Base-by-base conservation (phyloP, 1,140 invertebrate genomes). In the Anthonomus grandis region DNA sequence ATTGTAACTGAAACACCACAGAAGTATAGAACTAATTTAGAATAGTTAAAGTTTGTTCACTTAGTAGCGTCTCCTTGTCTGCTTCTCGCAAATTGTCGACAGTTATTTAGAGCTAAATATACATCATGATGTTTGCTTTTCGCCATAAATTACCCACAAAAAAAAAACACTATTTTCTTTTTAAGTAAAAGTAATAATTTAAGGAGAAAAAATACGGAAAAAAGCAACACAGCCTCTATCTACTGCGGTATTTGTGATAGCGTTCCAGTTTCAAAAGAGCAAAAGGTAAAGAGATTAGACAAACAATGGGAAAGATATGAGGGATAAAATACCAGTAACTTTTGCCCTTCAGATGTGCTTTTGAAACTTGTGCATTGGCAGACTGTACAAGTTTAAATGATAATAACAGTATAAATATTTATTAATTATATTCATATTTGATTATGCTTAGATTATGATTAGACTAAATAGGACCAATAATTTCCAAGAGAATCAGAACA, bases 231-330 rank as follows among this genome's bases (percentile, higher is more conserved):
- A 27, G 18, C 45, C 24, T 50, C 25, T 52, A 52, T 52, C 42
- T 52, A 41, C 42, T 51, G 49, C 36, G n/a, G 37, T 52, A 41
- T 24, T 39, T 52, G 21, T 41, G 21, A 52, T 24, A 38, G 25
- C 49, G 37, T 38, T 52, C 31, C 37, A 41, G 42, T 19, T 25
- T 41, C 49, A 52, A 52, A 52, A 41, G 49, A 52, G 49, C 49
- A 52, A 41, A 51, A 52, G 49, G 49, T 52, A 52, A 52, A 41
- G 36, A 52, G 49, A 52, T 52, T 52, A 52, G 36, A 25, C 22
- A 41, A 52, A 52, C 49, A 52, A 52, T 52, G 49, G 49, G 15
- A 52, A 52, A 52, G 49, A 52, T 52, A 52, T 52, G 49, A 52
- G 22, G 49, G 36, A 52, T 52, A 52, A 52, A 52, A 52, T 52